phyloP scores from a whole-genome alignment of 1,140 invertebrate species.

The Tetragnatha versicolor region DNA sequence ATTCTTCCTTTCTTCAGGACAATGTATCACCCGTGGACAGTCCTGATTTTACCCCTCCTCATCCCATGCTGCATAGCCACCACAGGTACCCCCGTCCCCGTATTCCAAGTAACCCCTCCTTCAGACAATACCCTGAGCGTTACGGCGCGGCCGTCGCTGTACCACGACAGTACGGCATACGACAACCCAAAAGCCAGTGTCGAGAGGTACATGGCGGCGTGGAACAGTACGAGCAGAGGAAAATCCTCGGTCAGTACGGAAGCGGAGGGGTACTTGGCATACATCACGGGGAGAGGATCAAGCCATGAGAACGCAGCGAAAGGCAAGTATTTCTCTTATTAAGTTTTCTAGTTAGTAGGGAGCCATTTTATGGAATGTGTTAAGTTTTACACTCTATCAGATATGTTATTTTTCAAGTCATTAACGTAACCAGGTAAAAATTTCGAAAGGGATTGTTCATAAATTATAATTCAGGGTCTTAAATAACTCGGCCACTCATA shows the following conservation, averaged over 20 bases:
- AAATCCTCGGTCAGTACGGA: background rate
- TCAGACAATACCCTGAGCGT: background rate
- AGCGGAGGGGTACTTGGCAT: background rate
- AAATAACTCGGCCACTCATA: too few relatives aligned
- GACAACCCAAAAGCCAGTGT: background rate
- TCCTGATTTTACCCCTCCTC: background rate
- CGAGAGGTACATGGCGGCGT: background rate
- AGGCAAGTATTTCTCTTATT: background rate
- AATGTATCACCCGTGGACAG: background rate
- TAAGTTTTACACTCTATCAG: too few relatives aligned
- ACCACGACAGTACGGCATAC: background rate
- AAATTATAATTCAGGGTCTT: too few relatives aligned
- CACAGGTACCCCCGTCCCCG: constrained; percentile 14
- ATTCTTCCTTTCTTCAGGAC: background rate
- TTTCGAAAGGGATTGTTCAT: too few relatives aligned
- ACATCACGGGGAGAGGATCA: background rate
- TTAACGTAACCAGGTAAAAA: too few relatives aligned
- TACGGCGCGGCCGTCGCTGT: background rate
- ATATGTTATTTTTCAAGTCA: too few relatives aligned
- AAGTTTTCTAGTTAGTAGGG: too few relatives aligned
- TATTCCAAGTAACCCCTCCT: constrained; percentile 39
- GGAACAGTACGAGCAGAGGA: background rate
- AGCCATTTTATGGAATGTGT: too few relatives aligned
- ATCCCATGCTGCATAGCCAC: background rate
- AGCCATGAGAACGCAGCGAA: background rate